These are phyloP conservation scores for Copsychus sechellarum DNA, from an alignment of 2,113 vertebrate genomes.

Conservation along the genomic window DNA sequence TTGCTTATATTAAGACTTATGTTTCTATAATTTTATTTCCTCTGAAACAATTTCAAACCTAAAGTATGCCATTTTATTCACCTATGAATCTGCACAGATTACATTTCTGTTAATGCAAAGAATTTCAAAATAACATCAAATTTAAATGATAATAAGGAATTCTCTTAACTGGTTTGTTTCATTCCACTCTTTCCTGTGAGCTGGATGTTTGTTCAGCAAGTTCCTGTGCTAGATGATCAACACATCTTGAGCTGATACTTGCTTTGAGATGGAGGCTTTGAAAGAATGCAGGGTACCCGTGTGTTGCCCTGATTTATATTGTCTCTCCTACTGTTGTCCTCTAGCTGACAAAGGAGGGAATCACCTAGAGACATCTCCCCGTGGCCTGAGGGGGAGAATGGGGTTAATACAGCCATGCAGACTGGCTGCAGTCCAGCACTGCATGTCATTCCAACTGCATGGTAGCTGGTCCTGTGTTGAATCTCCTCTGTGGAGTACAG, in stretches of 20 bases:
- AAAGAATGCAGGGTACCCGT: background rate
- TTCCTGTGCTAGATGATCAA: background rate
- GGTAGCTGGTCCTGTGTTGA: background rate
- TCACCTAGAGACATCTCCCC: background rate
- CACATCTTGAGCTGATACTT: background rate
- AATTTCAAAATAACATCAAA: background rate
- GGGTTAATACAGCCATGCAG: background rate
- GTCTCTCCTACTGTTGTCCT: background rate
- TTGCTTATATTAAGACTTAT: background rate
- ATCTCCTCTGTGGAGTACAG: background rate
- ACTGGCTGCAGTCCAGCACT: background rate
- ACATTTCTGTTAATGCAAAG: background rate
- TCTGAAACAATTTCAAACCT: background rate
- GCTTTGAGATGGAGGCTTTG: background rate
- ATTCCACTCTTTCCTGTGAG: background rate
- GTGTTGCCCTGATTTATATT: background rate
- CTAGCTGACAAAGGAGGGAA: background rate
- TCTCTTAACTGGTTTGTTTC: background rate
- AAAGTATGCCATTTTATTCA: background rate
- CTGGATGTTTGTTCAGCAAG: background rate
- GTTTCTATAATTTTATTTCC: background rate
- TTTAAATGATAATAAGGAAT: background rate
- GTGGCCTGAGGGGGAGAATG: background rate
- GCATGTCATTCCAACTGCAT: background rate
- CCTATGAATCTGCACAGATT: background rate